phyloP scores from a whole-genome alignment of 2,113 vertebrate species.

The Corythaixoides concolor region DNA sequence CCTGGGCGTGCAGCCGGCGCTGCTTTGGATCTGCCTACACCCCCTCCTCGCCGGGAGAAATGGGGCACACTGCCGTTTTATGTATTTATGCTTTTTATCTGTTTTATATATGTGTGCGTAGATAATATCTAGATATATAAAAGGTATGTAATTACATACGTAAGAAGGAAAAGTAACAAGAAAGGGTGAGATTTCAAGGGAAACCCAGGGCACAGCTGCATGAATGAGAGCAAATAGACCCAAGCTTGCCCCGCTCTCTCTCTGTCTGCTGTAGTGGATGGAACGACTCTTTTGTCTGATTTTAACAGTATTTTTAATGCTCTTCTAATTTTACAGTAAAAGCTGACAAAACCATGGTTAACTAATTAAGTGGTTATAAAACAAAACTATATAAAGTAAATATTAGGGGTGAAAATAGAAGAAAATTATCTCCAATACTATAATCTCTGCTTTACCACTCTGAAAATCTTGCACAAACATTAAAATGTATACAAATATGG shows the following conservation, averaged over 20 bases:
- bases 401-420: not conserved
- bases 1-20: not conserved
- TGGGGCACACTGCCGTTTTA: not conserved
- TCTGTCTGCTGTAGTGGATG: not conserved
- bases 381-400: not conserved
- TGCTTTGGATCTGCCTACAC: not conserved
- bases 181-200: not conserved
- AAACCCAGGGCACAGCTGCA: not conserved
- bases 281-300: not conserved
- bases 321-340: not conserved
- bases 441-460: not conserved
- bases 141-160: not conserved
- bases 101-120: fast-evolving
- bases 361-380: not conserved
- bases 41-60: not conserved
- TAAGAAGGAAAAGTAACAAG: not conserved
- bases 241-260: not conserved
- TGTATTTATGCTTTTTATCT: not conserved
- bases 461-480: not conserved
- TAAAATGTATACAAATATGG: not conserved
- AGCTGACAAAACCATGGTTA: not conserved
- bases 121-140: not conserved
- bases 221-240: not conserved
- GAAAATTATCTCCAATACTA: not conserved
- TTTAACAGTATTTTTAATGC: not conserved